Evolutionary conservation across 2,888 invertebrate genomes (phyloP).

Genomic region (Dioctria linearis): DNA sequence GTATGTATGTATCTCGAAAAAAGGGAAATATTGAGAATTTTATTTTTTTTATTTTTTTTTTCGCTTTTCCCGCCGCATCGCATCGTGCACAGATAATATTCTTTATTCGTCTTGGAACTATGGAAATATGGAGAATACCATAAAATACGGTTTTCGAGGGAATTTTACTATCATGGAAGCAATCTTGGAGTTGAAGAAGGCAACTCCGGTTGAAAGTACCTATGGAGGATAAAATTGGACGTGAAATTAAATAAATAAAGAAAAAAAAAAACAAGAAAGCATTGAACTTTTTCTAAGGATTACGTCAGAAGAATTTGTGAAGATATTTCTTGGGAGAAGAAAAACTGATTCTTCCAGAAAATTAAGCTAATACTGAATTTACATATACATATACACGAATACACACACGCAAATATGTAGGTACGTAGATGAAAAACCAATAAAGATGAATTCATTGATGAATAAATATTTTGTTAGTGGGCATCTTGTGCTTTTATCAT

Average conservation of each 20-base stretch:
- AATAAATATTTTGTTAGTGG: too few relatives aligned
- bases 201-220: not conserved
- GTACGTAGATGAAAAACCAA: too few relatives aligned
- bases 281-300: conserved; percentile 16
- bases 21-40: conserved; percentile 1
- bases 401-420: too few relatives aligned
- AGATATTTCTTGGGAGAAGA: not conserved
- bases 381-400: too few relatives aligned
- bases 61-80: not conserved
- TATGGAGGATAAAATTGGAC: conserved; percentile 15
- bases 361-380: too few relatives aligned
- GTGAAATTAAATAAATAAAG: conserved; percentile 30
- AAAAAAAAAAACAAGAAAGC: conserved; percentile 12
- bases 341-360: not conserved
- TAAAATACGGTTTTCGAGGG: conserved; percentile 40
- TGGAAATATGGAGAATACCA: conserved; percentile 30
- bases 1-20: not conserved
- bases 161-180: conserved; percentile 35
- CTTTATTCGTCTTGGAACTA: conserved; percentile 35
- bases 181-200: conserved; percentile 19
- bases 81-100: conserved; percentile 35
- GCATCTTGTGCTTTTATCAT: too few relatives aligned
- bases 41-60: not conserved
- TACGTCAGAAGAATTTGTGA: not conserved
- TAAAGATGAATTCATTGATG: too few relatives aligned